Base-by-base conservation (phyloP, 2,888 invertebrate genomes). In the Protonemura montana region DNA sequence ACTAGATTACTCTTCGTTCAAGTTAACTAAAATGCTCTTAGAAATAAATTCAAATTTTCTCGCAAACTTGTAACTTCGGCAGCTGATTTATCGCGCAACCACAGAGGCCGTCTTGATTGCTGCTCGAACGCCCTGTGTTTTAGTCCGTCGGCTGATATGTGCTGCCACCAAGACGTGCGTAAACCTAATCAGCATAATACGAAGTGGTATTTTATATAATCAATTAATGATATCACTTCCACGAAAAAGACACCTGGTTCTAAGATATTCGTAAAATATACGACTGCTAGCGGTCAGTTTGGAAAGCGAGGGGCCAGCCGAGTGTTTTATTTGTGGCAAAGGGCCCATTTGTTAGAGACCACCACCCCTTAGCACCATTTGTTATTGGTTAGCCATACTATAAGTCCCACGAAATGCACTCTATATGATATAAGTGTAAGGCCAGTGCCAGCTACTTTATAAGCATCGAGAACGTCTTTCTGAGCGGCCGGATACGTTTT, bases 241-340 rank as follows among this genome's bases (percentile, higher is more conserved):
- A 59, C 2, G 76, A 29, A 59, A 30, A 76, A 27, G 59, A 84
- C 84, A 84, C 84, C 84, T 84, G 84, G 59, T 76, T 59, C 76
- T 84, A 7, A 84, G 84, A 84, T 76, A 76, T 28, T 81, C 81
- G 6, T 29, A 28, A 59, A 27, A 84, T 28, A 76, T 84, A 84
- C 42, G 42, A 6, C 84, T 27, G 26, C 84, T 10, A 84, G 59
- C 76, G 84, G 84, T 42, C 84, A 84, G 42, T 27, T 27, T 59
- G 59, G 59, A 59, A 2, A 81, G 59, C 59, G 28, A 84, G 42
- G 84, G 84, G 84, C 59, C 84, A 84, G 28, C 28, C 28, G 26
- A 84, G 84, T 84, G 84, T 84, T 84, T 84, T 84, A 84, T 84
- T 84, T 84, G 84, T 84, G 84, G 84, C 84, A 84, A 84, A 84